Conservation (phyloP, 2,113 vertebrate species). For the Zosterops hypoxanthus region DNA sequence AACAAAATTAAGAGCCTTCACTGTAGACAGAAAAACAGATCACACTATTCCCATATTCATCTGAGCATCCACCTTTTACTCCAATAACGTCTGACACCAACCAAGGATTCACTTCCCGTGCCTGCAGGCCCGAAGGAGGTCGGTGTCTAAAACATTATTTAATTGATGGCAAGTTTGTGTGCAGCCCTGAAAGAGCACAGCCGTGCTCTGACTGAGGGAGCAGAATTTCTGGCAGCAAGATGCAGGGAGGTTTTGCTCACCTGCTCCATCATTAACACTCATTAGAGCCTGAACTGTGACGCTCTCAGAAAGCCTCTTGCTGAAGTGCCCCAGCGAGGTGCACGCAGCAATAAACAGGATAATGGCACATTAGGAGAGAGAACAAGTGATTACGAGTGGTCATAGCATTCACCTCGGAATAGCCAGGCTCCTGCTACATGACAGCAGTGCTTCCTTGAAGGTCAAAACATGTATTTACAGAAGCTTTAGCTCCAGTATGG, state of each 20-base stretch:
- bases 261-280: background rate
- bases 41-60: background rate
- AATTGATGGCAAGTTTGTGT: background rate
- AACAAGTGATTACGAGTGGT: slow-evolving; percentile 33
- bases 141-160: background rate
- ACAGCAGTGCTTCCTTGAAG: slow-evolving; percentile 33
- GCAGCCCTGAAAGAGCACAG: background rate
- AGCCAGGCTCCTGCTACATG: background rate
- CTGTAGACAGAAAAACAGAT: background rate
- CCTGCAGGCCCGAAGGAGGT: background rate
- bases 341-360: slow-evolving; percentile 11
- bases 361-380: slow-evolving; percentile 28
- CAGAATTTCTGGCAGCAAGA: background rate
- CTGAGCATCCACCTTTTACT: background rate
- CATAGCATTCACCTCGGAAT: background rate
- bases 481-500: slow-evolving; percentile 7
- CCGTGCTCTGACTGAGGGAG: background rate
- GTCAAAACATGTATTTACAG: slow-evolving; percentile 52
- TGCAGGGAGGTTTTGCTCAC: background rate
- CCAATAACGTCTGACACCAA: background rate
- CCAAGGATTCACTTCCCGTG: background rate
- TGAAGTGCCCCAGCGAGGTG: slow-evolving; percentile 6
- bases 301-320: background rate
- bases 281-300: background rate
- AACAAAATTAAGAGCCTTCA: slow-evolving; percentile 13